Conservation (phyloP, 2,113 vertebrate genomes). For the Arvicanthis niloticus region DNA sequence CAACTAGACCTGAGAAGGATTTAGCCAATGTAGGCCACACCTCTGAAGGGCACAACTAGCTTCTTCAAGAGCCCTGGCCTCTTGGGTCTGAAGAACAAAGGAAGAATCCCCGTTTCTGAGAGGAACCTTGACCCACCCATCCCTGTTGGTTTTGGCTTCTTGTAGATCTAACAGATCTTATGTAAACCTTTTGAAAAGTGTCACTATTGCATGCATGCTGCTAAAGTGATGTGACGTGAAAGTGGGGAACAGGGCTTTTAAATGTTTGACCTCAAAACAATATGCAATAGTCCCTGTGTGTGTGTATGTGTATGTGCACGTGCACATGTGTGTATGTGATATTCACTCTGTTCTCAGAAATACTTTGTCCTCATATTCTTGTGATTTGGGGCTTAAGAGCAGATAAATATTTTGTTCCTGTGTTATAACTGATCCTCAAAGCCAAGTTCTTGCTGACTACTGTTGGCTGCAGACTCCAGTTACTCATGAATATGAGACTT, state of each 20-base stretch:
- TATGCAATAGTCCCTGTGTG: slow-evolving; percentile 62
- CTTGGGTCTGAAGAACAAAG: background rate
- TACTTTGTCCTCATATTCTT: background rate
- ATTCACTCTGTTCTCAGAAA: slow-evolving; percentile 49
- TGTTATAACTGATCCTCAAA: slow-evolving; percentile 17
- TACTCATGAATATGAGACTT: background rate
- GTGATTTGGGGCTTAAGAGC: slow-evolving; percentile 31
- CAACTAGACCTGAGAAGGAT: background rate
- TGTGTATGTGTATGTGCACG: background rate
- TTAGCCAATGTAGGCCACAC: background rate
- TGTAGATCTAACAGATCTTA: slow-evolving; percentile 27
- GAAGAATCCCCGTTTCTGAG: background rate
- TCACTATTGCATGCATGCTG: slow-evolving; percentile 19
- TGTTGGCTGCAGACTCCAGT: background rate
- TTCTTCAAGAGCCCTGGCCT: background rate
- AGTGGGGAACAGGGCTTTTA: slow-evolving; percentile 69
- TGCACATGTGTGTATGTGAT: slow-evolving; percentile 47
- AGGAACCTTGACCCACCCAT: background rate
- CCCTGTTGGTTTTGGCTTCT: background rate
- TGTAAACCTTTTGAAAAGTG: slow-evolving; percentile 10
- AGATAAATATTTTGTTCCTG: background rate
- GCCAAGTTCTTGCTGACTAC: background rate
- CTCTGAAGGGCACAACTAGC: background rate
- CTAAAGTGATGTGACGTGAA: slow-evolving; percentile 7
- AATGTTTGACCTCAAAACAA: slow-evolving; percentile 73